Base-by-base conservation (phyloP, 2,113 vertebrate species). In the Geothlypis trichas region DNA sequence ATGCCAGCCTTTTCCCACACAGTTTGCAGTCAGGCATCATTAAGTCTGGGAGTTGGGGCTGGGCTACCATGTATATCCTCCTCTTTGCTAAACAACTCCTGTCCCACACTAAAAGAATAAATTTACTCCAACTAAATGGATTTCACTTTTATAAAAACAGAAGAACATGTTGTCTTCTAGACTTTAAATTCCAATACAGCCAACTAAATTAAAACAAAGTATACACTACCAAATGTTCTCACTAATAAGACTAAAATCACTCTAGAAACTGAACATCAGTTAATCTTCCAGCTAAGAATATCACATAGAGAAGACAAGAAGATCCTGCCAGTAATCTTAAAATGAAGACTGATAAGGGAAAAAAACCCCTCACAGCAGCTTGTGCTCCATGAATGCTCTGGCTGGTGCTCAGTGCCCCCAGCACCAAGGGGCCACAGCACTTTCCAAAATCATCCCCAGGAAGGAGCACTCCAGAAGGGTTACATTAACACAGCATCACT, bases 281-380 rank as follows among this genome's bases (percentile, higher is more conserved):
- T 94, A 26, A 87, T 83, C 87, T 88, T 77, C 71, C 46, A 72
- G 73, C 62, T 67, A 84, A 95, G 85, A 91, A 74, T 44, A 86
- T 75, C 59, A 78, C 2, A 7, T 3, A 26, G n/a, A 74, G 66
- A 51, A 71, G 57, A 77, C 0, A 1, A 77, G 55, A 67, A 51
- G 35, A 86, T 75, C 76, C 73, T 86, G 67, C 1, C 4, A 88
- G n/a, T 41, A 73, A 88, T 88, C 89, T 72, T 41, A 46, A 94
- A 69, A 89, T 54, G 79, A 89, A 77, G 85, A 51, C 15, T 42
- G 84, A 54, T 79, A 80, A 80, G 37, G 58, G 24, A 85, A 77
- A 94, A 85, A 89, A 55, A 41, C 42, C 10, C 26, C 75, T 62
- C 59, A 5, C 11, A 63, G 63, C 14, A 75, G 63, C 87, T 76